Evolutionary conservation across 2,113 vertebrate species (phyloP), one percentile per base, ranked within the genome.

Genomic region (Eleginops maclovinus): DNA sequence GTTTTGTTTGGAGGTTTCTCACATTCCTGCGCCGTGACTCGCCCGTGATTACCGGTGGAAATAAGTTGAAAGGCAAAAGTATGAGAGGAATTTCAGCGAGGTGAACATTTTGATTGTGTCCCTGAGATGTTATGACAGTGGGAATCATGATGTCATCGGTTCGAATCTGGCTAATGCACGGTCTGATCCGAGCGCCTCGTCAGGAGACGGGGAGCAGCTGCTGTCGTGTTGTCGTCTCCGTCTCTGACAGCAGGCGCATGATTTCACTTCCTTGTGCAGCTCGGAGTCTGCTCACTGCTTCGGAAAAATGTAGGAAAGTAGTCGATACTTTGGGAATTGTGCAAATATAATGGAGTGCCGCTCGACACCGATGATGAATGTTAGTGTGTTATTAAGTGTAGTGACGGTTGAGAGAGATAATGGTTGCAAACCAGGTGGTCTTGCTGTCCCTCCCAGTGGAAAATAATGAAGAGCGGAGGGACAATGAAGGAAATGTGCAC

Each of bases 51-150:
- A 71, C 63, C 51, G 10, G 15, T 65, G 43, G 59, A 82, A 54
- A 31, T 46, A 6, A 47, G 19, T 49, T 80, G 24, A 78, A 66
- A 87, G 68, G 64, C 74, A 78, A 28, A 26, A n/a, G 70, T 41
- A 51, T 65, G 80, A 79, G 22, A 81, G 67, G 54, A 70, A 80
- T 68, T n/a, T 51, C 26, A 22, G 41, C 15, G 22, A 36, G 55
- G 61, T 69, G 1, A 15, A 51, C 3, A 15, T 78, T 55, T 28
- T 61, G 6, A 40, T 51, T 69, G 75, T 65, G 75, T 87, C 47
- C 46, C 59, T 85, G 85, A 87, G 78, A 76, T 84, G 83, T 87
- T 90, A 74, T 87, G 89, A 87, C 87, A 90, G 75, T 1, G 54
- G 40, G 53, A 55, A 22, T 47, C 53, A 46, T 86, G 72, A 84